Conservation (phyloP, 1,140 invertebrate species). For the Matsumurasca onukii region DNA sequence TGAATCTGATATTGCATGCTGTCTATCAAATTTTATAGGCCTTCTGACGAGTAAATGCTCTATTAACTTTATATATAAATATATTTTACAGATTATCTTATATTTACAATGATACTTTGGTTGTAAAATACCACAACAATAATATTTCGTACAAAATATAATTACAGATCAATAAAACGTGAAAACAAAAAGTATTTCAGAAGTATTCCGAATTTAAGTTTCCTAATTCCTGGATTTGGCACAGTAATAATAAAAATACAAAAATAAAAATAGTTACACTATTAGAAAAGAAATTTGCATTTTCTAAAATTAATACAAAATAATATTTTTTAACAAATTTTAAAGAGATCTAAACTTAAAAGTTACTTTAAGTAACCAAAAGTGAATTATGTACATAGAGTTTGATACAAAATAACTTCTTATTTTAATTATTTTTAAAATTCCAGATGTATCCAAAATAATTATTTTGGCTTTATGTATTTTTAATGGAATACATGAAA, state of each 20-base stretch:
- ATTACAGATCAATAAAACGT: background rate
- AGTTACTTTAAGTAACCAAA: too few species aligned
- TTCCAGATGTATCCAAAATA: too few species aligned
- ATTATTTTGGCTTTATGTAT: too few species aligned
- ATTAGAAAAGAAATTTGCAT: background rate
- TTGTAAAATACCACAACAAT: slow-evolving; percentile 13
- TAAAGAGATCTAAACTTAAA: background rate
- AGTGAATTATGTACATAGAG: too few species aligned
- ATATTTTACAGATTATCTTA: slow-evolving; percentile 17
- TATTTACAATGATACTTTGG: slow-evolving; percentile 24
- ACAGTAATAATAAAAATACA: background rate
- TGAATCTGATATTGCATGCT: slow-evolving; percentile 10
- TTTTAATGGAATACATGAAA: too few species aligned
- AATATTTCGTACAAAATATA: slow-evolving; percentile 5
- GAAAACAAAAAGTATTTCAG: background rate
- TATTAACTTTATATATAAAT: slow-evolving; percentile 12
- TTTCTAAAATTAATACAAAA: background rate
- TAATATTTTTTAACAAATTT: background rate
- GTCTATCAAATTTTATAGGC: slow-evolving; percentile 1
- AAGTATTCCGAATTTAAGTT: background rate
- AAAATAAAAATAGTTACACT: background rate
- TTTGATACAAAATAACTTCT: too few species aligned
- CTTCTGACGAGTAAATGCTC: background rate
- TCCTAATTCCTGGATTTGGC: background rate
- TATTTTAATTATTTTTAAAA: too few species aligned